Conservation (phyloP, 2,113 vertebrate genomes). For the Brachyhypopomus gauderio region DNA sequence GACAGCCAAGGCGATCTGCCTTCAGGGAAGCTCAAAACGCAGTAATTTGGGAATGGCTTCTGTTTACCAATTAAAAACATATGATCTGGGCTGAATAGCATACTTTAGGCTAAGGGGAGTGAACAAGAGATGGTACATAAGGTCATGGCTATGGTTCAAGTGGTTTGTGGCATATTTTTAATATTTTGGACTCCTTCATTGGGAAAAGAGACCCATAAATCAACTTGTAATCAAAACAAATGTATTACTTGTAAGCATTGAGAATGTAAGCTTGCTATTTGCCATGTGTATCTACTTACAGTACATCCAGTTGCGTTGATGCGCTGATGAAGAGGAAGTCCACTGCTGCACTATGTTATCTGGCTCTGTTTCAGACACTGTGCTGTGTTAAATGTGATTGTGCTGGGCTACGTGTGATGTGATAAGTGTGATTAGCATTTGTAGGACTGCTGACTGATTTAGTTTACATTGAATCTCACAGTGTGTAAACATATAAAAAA, state of each 20-base stretch:
- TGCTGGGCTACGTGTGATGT: no score
- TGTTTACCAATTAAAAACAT: neutral
- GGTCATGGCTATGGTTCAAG: neutral
- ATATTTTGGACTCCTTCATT: neutral
- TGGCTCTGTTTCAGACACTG: neutral
- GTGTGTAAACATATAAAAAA: neutral
- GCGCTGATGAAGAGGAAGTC: neutral
- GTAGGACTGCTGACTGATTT: slow-evolving; percentile 1
- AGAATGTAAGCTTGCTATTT: neutral
- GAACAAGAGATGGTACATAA: neutral
- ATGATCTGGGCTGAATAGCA: neutral
- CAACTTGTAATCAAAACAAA: neutral
- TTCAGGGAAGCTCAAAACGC: slow-evolving; percentile 1
- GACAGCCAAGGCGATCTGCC: neutral
- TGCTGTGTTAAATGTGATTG: neutral
- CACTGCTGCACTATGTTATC: neutral
- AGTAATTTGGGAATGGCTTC: neutral
- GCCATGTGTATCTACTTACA: neutral
- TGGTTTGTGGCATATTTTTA: slow-evolving; percentile 2
- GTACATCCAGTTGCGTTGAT: neutral
- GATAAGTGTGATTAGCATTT: neutral
- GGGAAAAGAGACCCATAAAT: slow-evolving; percentile 1
- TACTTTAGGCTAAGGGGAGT: neutral
- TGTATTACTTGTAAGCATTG: neutral
- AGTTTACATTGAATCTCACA: neutral